A percentile compares a stretch with the other conserved stretches of the same genome.
Evolutionary conservation across 2,888 invertebrate genomes (phyloP).

Genomic region (Aleiodes testaceus): DNA sequence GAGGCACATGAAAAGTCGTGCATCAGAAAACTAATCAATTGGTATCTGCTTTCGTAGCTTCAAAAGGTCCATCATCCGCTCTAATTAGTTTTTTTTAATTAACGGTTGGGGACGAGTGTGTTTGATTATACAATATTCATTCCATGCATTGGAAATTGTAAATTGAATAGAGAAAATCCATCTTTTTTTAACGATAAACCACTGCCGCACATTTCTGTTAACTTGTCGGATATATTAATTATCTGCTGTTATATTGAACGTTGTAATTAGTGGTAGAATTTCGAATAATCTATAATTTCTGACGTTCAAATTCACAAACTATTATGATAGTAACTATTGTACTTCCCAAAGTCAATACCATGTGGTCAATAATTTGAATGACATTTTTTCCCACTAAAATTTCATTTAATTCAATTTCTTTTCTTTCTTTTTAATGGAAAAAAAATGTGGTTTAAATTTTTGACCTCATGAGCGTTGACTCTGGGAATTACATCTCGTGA

Average conservation of each 20-base stretch:
- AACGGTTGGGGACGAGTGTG: conserved; percentile 51
- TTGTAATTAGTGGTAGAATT: conserved; percentile 18
- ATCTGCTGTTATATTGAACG: conserved; percentile 18
- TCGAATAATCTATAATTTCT: conserved; percentile 1
- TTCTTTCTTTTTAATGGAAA: conserved; percentile 9
- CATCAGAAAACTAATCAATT: too few relatives aligned
- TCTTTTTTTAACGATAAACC: conserved; percentile 24
- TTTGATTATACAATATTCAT: conserved; percentile 45
- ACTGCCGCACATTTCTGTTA: background rate
- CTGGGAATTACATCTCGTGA: conserved; percentile 3
- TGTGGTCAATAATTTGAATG: too few relatives aligned
- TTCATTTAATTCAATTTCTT: too few relatives aligned
- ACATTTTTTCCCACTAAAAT: too few relatives aligned
- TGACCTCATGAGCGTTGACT: conserved; percentile 1
- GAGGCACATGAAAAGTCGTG: background rate
- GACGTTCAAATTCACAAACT: background rate
- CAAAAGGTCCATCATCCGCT: conserved; percentile 47
- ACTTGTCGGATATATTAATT: conserved; percentile 2
- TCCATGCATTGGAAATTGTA: conserved; percentile 54
- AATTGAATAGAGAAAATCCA: conserved; percentile 1
- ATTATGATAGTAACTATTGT: too few relatives aligned
- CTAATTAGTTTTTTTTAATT: conserved; percentile 71
- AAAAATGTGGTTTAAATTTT: background rate
- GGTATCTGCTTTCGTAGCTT: background rate
- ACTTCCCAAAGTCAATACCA: too few relatives aligned